Evolutionary conservation across 2,797 vertebrate species (phyloP).

Genomic region (Lacerta bilineata): DNA sequence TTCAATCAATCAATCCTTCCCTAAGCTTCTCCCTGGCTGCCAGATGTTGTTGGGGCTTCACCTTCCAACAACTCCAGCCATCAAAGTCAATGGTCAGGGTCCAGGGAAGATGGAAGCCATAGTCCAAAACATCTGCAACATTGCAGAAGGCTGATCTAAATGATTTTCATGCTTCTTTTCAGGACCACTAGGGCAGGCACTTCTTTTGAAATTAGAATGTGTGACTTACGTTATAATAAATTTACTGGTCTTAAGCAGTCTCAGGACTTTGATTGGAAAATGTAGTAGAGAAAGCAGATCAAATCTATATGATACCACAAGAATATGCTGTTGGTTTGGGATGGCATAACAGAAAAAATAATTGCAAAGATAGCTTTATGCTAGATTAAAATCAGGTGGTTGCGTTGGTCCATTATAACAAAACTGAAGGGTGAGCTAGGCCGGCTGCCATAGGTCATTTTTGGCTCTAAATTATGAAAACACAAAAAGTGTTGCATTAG

Average conservation of each 20-base stretch:
- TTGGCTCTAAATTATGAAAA: not conserved
- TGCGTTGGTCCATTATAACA: not conserved
- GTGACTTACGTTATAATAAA: conserved; percentile 1
- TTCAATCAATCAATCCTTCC: too few species aligned
- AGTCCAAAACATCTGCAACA: too few species aligned
- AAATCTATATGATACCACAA: not conserved
- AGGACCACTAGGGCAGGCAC: too few species aligned
- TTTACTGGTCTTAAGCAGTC: not conserved
- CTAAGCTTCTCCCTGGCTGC: too few species aligned
- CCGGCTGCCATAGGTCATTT: not conserved
- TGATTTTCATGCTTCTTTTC: too few species aligned
- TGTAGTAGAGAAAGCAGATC: not conserved
- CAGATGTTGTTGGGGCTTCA: too few species aligned
- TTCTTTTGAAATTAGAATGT: not conserved
- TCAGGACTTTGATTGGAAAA: not conserved
- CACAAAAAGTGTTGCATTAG: not conserved
- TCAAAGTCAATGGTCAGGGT: too few species aligned
- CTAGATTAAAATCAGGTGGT: not conserved
- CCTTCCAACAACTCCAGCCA: too few species aligned
- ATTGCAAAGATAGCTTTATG: not conserved
- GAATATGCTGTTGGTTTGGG: not conserved
- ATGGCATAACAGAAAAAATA: not conserved
- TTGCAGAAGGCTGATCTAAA: too few species aligned
- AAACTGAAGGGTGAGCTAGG: not conserved
- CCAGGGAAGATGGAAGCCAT: too few species aligned